Percentiles rank a stretch among this genome's conserved stretches.
phyloP scores from a whole-genome alignment of 2,797 vertebrate genomes.

The Sebastes umbrosus region DNA sequence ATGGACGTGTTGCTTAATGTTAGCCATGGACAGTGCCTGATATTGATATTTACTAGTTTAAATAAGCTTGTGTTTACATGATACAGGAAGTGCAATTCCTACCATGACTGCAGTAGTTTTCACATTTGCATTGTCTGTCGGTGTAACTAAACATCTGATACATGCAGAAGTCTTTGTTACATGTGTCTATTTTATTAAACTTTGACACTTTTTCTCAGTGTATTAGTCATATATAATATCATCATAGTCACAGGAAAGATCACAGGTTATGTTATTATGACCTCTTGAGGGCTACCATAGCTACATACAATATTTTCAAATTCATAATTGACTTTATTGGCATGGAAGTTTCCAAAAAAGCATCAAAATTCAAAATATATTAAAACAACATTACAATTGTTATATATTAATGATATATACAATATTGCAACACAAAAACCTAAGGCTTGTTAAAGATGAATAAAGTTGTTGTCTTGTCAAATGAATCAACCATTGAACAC shows the following conservation, averaged over 20 bases:
- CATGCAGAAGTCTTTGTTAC: neutral
- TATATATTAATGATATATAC: neutral
- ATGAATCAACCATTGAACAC: neutral
- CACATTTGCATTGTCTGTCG: neutral
- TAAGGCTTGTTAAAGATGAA: neutral
- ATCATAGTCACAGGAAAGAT: neutral
- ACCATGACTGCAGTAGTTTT: neutral
- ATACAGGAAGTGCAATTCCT: neutral
- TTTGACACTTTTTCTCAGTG: no score
- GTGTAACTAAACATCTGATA: neutral
- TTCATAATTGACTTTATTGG: no score
- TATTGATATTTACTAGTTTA: neutral
- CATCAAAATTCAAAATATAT: no score
- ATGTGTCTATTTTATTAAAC: neutral
- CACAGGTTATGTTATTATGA: neutral
- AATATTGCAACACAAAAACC: neutral
- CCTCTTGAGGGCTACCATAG: neutral
- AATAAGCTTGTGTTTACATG: neutral
- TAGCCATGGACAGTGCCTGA: neutral
- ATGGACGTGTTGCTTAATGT: neutral
- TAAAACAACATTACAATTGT: no score
- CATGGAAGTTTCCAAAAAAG: no score
- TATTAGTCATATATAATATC: neutral
- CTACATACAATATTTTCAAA: neutral
- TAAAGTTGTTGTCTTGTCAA: neutral